Conservation (phyloP, 2,888 invertebrate genomes). For the Diplazon laetatorius region DNA sequence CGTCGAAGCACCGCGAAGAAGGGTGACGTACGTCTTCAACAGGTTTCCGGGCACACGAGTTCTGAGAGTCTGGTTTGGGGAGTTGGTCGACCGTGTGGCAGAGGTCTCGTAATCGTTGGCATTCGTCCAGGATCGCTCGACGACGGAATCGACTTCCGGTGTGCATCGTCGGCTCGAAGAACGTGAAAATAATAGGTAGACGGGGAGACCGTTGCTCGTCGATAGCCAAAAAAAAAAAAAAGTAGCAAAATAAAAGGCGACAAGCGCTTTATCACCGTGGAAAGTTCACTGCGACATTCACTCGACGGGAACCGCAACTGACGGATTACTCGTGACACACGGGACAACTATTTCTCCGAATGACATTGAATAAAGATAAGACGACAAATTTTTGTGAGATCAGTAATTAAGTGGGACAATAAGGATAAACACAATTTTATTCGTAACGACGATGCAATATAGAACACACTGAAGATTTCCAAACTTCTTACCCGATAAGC, state of each 20-base stretch:
- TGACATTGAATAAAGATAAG: neutral
- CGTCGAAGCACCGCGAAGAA: slow-evolving; percentile 37
- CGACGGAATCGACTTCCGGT: slow-evolving; percentile 56
- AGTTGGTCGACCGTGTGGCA: slow-evolving; percentile 38
- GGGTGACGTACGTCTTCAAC: slow-evolving; percentile 56
- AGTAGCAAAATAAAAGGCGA: neutral
- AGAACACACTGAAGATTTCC: neutral
- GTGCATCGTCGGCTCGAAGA: slow-evolving; percentile 47
- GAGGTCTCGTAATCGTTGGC: slow-evolving; percentile 57
- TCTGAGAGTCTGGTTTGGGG: slow-evolving; percentile 36
- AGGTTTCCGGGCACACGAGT: slow-evolving; percentile 56
- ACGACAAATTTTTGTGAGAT: neutral
- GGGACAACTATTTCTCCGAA: neutral
- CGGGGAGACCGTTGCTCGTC: neutral
- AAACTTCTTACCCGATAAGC: slow-evolving; percentile 43
- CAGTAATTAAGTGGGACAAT: neutral
- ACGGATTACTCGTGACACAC: neutral
- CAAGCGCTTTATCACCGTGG: slow-evolving; percentile 27
- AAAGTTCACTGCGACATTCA: slow-evolving; percentile 17
- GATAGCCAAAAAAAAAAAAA: slow-evolving; percentile 23
- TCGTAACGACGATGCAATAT: neutral
- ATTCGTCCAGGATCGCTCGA: slow-evolving; percentile 56
- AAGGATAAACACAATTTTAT: neutral
- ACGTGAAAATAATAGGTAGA: slow-evolving; percentile 45
- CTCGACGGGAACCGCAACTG: neutral